A percentile compares a stretch with the other conserved stretches of the same genome.
These are phyloP conservation scores for Aphis gossypii DNA, from an alignment of 1,140 invertebrate species.

Conservation along the genomic window DNA sequence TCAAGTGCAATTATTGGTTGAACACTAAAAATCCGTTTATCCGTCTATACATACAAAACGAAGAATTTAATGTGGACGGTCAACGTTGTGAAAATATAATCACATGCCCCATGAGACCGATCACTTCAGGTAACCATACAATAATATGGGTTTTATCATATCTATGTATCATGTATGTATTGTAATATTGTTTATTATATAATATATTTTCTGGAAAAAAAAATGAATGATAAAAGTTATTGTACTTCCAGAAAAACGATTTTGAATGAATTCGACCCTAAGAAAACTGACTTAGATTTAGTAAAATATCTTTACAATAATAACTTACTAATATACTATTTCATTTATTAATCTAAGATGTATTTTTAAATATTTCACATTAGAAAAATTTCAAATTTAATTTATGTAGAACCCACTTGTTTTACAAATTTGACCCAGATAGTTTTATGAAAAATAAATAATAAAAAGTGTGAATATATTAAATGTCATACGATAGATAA, in stretches of 20 bases:
- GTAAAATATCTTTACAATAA: neutral
- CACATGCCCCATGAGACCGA: constrained; percentile 90
- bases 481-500: no score
- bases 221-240: neutral
- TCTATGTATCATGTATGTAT: no score
- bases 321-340: neutral
- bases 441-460: neutral
- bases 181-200: neutral
- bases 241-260: neutral
- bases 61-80: constrained; percentile 92
- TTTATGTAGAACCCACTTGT: neutral
- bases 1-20: constrained; percentile 87
- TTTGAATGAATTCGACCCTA: neutral
- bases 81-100: constrained; percentile 93
- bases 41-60: constrained; percentile 90
- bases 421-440: neutral
- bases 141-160: neutral
- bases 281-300: neutral
- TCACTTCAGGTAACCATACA: constrained; percentile 74
- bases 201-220: neutral
- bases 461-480: no score
- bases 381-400: neutral
- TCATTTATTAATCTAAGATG: no score
- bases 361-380: neutral
- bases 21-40: constrained; percentile 88